phyloP scores from a whole-genome alignment of 2,797 vertebrate genomes.

The Anolis apletophallus region DNA sequence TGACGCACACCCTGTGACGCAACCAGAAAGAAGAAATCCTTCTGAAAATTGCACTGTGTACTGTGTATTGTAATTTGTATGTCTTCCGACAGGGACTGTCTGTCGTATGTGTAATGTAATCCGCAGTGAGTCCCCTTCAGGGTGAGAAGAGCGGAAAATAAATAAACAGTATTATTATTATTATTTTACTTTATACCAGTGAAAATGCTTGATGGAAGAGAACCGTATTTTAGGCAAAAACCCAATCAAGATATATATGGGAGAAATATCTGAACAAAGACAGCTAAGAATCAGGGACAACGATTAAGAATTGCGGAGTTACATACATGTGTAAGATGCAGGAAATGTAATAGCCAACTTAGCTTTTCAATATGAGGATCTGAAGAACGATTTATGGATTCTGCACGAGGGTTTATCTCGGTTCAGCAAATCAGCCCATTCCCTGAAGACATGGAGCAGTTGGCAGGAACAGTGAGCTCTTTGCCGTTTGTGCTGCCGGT shows the following conservation, averaged over 20 bases:
- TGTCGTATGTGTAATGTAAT: too few species aligned
- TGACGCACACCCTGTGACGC: too few species aligned
- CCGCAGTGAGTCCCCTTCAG: too few species aligned
- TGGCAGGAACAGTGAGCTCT: constrained; percentile 60
- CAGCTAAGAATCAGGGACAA: background rate
- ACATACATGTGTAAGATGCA: background rate
- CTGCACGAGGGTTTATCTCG: constrained; percentile 53
- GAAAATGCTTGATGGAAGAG: too few species aligned
- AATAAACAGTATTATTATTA: too few species aligned
- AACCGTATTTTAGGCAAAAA: background rate
- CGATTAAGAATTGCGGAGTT: background rate
- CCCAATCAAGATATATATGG: background rate
- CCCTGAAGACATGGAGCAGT: constrained; percentile 59
- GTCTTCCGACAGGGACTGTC: too few species aligned
- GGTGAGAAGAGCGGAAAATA: too few species aligned
- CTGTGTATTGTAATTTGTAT: too few species aligned
- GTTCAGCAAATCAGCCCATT: constrained; percentile 47
- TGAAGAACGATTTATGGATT: constrained; percentile 48
- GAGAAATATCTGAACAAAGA: background rate
- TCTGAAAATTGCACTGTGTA: too few species aligned
- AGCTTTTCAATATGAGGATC: constrained; percentile 37
- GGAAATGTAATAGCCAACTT: constrained; percentile 18
- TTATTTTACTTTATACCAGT: too few species aligned
- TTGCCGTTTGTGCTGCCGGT: constrained; percentile 59
- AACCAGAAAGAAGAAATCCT: too few species aligned